These are phyloP conservation scores for Pollenia amentaria DNA, from an alignment of 2,888 invertebrate species.

Conservation along the genomic window DNA sequence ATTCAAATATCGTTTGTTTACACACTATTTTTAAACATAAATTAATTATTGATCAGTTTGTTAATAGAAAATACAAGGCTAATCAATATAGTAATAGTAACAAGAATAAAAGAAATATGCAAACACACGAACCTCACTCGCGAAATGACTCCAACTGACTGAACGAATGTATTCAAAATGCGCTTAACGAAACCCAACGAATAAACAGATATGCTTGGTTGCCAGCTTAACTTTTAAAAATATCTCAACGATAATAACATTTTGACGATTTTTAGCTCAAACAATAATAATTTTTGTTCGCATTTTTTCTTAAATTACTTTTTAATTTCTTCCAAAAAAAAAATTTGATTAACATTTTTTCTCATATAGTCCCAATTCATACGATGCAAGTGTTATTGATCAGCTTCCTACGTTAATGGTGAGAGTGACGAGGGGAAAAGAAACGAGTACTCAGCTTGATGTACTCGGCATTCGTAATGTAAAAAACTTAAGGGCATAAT, in stretches of 20 bases:
- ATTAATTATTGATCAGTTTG: conserved; percentile 30
- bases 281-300: too few relatives aligned
- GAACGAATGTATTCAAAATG: conserved; percentile 67
- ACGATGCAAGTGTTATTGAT: too few relatives aligned
- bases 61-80: conserved; percentile 45
- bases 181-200: conserved; percentile 68
- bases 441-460: too few relatives aligned
- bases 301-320: too few relatives aligned
- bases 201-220: conserved; percentile 4
- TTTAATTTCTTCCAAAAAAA: too few relatives aligned
- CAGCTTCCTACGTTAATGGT: too few relatives aligned
- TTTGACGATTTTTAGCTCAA: too few relatives aligned
- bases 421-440: too few relatives aligned
- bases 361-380: too few relatives aligned
- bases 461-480: too few relatives aligned
- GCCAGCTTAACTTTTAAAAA: neutral
- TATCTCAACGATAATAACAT: neutral
- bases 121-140: conserved; percentile 62
- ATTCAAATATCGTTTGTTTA: conserved; percentile 35
- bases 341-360: too few relatives aligned
- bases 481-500: too few relatives aligned
- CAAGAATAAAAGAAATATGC: conserved; percentile 3
- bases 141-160: conserved; percentile 71
- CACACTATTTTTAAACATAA: conserved; percentile 27
- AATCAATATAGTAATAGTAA: conserved; percentile 20